phyloP scores from a whole-genome alignment of 2,888 invertebrate species.

The Cheilosia variabilis region DNA sequence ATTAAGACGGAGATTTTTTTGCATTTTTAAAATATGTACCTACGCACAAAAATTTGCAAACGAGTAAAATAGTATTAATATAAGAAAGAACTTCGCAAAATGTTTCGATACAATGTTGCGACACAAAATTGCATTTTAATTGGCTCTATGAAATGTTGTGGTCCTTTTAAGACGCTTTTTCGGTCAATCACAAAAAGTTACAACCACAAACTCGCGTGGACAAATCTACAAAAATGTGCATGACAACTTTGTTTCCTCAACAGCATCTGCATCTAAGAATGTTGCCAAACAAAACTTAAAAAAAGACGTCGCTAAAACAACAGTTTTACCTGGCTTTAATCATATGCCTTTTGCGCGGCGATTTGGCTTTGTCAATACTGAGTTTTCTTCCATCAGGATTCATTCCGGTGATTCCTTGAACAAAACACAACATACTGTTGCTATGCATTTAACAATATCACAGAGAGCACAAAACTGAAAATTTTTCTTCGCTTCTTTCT shows the following conservation, averaged over 20 bases:
- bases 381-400: slow-evolving; percentile 73
- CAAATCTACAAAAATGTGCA: too few relatives aligned
- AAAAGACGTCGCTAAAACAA: neutral
- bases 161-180: too few relatives aligned
- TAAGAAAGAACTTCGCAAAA: neutral
- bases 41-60: too few relatives aligned
- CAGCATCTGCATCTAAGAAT: too few relatives aligned
- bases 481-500: neutral
- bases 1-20: neutral
- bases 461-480: slow-evolving; percentile 7
- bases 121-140: too few relatives aligned
- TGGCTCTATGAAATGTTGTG: too few relatives aligned
- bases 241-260: too few relatives aligned
- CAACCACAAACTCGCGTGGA: too few relatives aligned
- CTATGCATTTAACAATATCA: slow-evolving; percentile 63
- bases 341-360: slow-evolving; percentile 61
- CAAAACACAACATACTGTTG: slow-evolving; percentile 76
- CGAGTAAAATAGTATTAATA: too few relatives aligned
- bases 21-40: too few relatives aligned
- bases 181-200: too few relatives aligned
- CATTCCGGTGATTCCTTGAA: slow-evolving; percentile 76
- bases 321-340: slow-evolving; percentile 67
- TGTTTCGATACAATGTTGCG: neutral
- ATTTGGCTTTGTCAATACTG: slow-evolving; percentile 49
- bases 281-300: neutral